A percentile compares a stretch with the other conserved stretches of the same genome.
These are phyloP conservation scores for Drosophila merina DNA, from an alignment of 2,888 invertebrate species.

Conservation along the genomic window DNA sequence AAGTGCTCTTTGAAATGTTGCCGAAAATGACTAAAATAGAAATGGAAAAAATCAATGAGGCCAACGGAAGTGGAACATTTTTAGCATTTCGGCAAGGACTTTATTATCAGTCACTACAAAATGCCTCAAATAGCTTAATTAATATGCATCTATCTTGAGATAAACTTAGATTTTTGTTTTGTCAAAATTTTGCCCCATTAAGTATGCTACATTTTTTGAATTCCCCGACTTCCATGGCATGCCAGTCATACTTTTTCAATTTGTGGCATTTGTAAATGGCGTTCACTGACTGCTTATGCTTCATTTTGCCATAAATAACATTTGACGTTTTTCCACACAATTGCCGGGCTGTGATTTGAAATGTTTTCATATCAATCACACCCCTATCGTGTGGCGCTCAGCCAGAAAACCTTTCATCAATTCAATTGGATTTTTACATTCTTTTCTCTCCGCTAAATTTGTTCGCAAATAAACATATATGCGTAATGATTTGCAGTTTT, in stretches of 20 bases:
- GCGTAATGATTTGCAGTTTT: slow-evolving; percentile 10
- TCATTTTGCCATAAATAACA: slow-evolving; percentile 28
- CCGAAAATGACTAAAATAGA: slow-evolving; percentile 35
- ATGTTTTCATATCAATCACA: slow-evolving; percentile 53
- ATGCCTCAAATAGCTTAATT: background rate
- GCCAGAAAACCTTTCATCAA: slow-evolving; percentile 41
- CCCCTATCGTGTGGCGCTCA: slow-evolving; percentile 25
- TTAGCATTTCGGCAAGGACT: slow-evolving; percentile 6
- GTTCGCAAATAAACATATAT: background rate
- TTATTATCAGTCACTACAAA: background rate
- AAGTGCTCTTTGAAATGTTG: slow-evolving; percentile 50
- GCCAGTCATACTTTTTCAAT: background rate
- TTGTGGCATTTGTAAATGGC: slow-evolving; percentile 8
- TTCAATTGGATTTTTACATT: slow-evolving; percentile 49
- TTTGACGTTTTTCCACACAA: slow-evolving; percentile 14
- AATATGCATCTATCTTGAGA: background rate
- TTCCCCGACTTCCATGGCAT: slow-evolving; percentile 12
- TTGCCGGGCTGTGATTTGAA: slow-evolving; percentile 14
- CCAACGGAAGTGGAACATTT: slow-evolving; percentile 33
- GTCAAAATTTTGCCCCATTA: background rate
- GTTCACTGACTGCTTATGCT: slow-evolving; percentile 1
- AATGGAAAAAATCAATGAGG: slow-evolving; percentile 62
- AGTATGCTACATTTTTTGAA: slow-evolving; percentile 29
- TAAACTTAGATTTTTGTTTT: background rate
- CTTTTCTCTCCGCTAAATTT: background rate